phyloP scores from a whole-genome alignment of 1,140 invertebrate genomes.

The Hypsibius dujardini region DNA sequence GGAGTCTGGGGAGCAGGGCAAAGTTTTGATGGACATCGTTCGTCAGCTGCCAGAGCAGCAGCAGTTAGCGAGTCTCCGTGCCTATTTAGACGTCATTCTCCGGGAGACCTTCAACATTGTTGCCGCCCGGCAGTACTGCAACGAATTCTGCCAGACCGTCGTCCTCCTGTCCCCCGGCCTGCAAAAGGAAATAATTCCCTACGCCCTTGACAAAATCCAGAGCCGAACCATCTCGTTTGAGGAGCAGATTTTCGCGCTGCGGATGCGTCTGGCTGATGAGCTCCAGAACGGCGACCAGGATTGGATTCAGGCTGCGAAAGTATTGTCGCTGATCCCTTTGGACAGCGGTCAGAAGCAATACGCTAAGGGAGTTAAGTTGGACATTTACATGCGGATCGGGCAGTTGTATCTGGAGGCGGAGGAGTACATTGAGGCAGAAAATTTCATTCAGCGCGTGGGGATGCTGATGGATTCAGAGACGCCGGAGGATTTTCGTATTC shows the following conservation, averaged over 20 bases:
- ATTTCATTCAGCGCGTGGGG: conserved; percentile 9
- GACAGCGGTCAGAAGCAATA: conserved; percentile 16
- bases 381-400: background rate
- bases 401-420: conserved; percentile 6
- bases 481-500: conserved; percentile 4
- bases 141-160: background rate
- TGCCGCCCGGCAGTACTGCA: background rate
- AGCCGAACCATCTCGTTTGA: conserved; percentile 6
- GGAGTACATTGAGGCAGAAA: conserved; percentile 1
- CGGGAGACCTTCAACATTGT: conserved; percentile 13
- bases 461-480: background rate
- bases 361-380: background rate
- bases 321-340: conserved; percentile 11
- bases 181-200: background rate
- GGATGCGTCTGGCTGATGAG: background rate
- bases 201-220: conserved; percentile 13
- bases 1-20: conserved; percentile 7
- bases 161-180: background rate
- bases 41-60: conserved; percentile 10
- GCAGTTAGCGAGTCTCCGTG: background rate
- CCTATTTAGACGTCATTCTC: conserved; percentile 11
- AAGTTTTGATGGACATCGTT: background rate
- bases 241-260: conserved; percentile 5
- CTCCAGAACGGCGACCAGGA: background rate
- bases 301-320: background rate